These are phyloP conservation scores for Tragelaphus strepsiceros DNA, from an alignment of 2,113 vertebrate species.

Conservation along the genomic window DNA sequence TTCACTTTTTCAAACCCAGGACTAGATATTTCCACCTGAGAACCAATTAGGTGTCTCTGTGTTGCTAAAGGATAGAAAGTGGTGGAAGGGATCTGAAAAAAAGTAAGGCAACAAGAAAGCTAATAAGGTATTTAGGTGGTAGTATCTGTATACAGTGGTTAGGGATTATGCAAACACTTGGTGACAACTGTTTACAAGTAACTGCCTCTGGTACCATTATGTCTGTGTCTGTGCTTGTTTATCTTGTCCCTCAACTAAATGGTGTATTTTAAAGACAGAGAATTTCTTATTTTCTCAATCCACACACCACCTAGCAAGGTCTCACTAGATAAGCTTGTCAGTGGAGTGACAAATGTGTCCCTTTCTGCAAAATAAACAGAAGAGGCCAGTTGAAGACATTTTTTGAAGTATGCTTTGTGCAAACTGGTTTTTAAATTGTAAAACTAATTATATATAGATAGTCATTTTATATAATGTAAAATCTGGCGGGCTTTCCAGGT, in stretches of 20 bases:
- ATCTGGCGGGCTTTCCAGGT: not conserved
- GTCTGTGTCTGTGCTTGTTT: not conserved
- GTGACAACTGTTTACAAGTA: not conserved
- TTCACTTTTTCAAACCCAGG: not conserved
- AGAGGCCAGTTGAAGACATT: not conserved
- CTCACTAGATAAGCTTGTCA: conserved; percentile 33
- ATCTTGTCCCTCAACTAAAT: conserved; percentile 14
- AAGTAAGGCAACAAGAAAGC: not conserved
- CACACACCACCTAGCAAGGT: not conserved
- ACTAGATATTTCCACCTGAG: conserved; percentile 14
- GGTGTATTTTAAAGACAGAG: not conserved
- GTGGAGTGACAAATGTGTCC: not conserved
- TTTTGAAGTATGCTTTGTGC: not conserved
- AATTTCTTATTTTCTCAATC: conserved; percentile 31
- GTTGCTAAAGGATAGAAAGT: not conserved
- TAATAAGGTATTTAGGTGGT: not conserved
- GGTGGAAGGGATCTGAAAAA: not conserved
- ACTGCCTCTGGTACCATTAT: not conserved
- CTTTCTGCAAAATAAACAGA: conserved; percentile 23
- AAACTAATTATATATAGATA: not conserved
- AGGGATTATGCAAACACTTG: not conserved
- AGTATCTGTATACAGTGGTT: not conserved
- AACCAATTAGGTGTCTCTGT: not conserved
- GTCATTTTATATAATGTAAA: not conserved
- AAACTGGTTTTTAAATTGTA: not conserved